Conservation (phyloP, 2,888 invertebrate genomes). For the Tenthredo livida region DNA sequence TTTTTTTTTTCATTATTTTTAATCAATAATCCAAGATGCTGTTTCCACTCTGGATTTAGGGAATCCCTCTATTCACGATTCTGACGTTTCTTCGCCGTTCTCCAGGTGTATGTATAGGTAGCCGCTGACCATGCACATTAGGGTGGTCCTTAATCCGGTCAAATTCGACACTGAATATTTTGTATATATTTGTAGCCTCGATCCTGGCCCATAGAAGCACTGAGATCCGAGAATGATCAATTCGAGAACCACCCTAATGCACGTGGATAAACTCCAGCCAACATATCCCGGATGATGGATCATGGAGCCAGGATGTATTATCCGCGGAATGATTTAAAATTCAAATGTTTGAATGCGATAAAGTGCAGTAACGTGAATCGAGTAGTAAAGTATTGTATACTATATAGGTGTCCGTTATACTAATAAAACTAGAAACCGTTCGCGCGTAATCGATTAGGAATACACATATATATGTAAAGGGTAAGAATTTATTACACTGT, state of each 20-base stretch:
- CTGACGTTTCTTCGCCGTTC: no score
- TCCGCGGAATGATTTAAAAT: conserved; percentile 20
- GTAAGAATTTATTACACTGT: conserved; percentile 21
- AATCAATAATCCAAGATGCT: background rate
- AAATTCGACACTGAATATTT: no score
- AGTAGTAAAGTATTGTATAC: conserved; percentile 13
- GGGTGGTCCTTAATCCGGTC: no score
- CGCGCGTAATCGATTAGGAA: background rate
- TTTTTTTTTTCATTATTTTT: background rate
- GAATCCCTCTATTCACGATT: no score
- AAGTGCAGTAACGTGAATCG: background rate
- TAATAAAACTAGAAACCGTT: conserved; percentile 39
- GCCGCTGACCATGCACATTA: no score
- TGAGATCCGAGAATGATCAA: no score
- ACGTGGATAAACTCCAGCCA: background rate
- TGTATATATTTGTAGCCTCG: no score
- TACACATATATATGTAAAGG: background rate
- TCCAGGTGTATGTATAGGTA: no score
- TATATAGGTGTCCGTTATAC: background rate
- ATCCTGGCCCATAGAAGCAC: no score
- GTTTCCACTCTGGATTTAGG: background rate
- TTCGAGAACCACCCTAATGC: background rate
- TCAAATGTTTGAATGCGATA: background rate
- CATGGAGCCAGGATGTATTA: background rate
- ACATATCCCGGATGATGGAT: background rate